Evolutionary conservation across 2,797 vertebrate species (phyloP).

Genomic region (Thamnophis elegans): DNA sequence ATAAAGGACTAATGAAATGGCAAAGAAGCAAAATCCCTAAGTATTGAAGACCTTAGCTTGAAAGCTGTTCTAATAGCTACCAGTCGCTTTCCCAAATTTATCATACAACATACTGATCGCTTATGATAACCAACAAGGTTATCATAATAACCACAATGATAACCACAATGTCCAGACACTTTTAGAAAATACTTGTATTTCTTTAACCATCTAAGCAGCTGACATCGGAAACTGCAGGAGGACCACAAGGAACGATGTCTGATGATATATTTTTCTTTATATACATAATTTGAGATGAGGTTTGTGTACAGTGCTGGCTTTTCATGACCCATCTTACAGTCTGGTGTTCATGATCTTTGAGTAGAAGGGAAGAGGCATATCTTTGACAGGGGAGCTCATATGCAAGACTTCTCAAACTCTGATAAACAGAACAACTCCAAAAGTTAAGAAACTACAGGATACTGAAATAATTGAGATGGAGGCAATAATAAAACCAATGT

Average conservation of each 20-base stretch:
- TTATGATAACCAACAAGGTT: not conserved
- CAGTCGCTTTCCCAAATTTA: not conserved
- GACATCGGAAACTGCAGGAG: not conserved
- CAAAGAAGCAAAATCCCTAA: not conserved
- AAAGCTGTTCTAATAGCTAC: not conserved
- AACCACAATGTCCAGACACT: not conserved
- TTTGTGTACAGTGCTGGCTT: not conserved
- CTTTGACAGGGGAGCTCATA: not conserved
- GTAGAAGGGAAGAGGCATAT: too few relatives aligned
- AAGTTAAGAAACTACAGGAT: not conserved
- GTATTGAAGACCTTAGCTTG: not conserved
- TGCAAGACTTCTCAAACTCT: not conserved
- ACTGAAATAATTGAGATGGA: not conserved
- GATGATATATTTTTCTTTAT: not conserved
- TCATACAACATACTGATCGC: not conserved
- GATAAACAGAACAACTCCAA: not conserved
- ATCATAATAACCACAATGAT: too few relatives aligned
- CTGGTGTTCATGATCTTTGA: not conserved
- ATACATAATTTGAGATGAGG: not conserved
- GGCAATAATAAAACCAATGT: not conserved
- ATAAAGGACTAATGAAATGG: not conserved
- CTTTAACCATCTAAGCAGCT: not conserved
- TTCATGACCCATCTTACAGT: not conserved
- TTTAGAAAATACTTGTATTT: not conserved
- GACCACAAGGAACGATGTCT: not conserved